Evolutionary conservation across 1,140 invertebrate genomes (phyloP).

Genomic region (Cyphomyrmex costatus): DNA sequence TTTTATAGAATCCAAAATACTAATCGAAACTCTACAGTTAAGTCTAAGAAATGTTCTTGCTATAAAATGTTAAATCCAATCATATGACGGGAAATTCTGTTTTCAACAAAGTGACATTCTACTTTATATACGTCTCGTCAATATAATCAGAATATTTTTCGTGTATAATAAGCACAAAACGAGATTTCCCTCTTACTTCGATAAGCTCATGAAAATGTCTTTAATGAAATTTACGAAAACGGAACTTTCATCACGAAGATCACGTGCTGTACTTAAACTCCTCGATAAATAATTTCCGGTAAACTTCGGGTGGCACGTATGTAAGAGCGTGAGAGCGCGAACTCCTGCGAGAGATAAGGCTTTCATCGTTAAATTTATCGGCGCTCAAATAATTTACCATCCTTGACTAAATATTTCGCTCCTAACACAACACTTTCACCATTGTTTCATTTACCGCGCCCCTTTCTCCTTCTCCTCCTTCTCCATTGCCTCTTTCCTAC

Average conservation of each 20-base stretch:
- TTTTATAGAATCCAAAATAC: too few species aligned
- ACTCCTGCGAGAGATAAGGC: slow-evolving; percentile 44
- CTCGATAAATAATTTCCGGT: slow-evolving; percentile 40
- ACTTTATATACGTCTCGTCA: too few species aligned
- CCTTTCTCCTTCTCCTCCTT: neutral
- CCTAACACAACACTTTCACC: slow-evolving; percentile 36
- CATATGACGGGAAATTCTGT: too few species aligned
- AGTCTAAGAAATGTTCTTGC: too few species aligned
- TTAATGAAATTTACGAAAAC: slow-evolving; percentile 51
- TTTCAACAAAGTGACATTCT: too few species aligned
- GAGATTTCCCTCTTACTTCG: neutral
- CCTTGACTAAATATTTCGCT: slow-evolving; percentile 35
- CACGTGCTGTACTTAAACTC: slow-evolving; percentile 30
- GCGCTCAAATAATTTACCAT: slow-evolving; percentile 49
- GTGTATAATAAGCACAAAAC: neutral
- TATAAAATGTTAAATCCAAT: too few species aligned
- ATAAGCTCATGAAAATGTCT: neutral
- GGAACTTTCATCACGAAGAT: slow-evolving; percentile 11
- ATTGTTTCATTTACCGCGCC: slow-evolving; percentile 38
- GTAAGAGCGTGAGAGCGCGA: slow-evolving; percentile 18
- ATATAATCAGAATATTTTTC: too few species aligned
- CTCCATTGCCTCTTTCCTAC: neutral
- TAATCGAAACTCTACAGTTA: too few species aligned
- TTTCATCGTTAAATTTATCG: slow-evolving; percentile 58
- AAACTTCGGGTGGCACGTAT: slow-evolving; percentile 18